Evolutionary conservation across 2,888 invertebrate species (phyloP), one percentile per base, ranked within the genome.

Genomic region (Baronia brevicornis): DNA sequence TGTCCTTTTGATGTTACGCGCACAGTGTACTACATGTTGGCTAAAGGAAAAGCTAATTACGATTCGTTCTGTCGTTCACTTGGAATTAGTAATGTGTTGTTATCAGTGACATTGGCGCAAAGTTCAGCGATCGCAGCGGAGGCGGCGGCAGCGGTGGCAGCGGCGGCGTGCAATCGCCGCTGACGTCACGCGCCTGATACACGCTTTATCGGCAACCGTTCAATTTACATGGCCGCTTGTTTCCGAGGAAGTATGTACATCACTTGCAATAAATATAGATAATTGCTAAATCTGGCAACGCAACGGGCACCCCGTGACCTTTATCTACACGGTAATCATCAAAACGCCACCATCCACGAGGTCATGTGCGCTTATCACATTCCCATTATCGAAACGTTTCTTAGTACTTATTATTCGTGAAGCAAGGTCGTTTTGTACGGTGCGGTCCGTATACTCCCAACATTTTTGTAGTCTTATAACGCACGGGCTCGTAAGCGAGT

Each of bases 161-260:
- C 44, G 42, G 48, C 42, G 44, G 46, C 51, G 55, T 52, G 63
- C 59, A 60, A 57, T 60, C 60, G 53, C 40, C 33, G 46, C 41
- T 73, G 74, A 80, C 78, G 78, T 80, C 77, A 79, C 58, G 38
- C 46, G 51, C 53, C 56, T 60, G 67, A 72, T 73, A 70, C 57
- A 48, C 61, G 58, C 48, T 60, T 66, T 70, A 70, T 67, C 69
- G 60, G 10, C 22, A n/a, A 27, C 30, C 21, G 31, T 19, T 52
- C 47, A 50, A 52, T 47, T 54, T 58, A 48, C 33, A 36, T 38
- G 33, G 28, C 37, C 26, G 31, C 30, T 30, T 41, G 32, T 40
- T 34, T 36, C 34, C 25, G 38, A 40, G 33, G 38, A 33, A 40
- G 24, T 28, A 23, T 34, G 25, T 22, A 17, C 18, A 17, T 34